A percentile compares a stretch with the other conserved stretches of the same genome.
Conservation (phyloP, 1,140 invertebrate genomes). For the Dreissena polymorpha region DNA sequence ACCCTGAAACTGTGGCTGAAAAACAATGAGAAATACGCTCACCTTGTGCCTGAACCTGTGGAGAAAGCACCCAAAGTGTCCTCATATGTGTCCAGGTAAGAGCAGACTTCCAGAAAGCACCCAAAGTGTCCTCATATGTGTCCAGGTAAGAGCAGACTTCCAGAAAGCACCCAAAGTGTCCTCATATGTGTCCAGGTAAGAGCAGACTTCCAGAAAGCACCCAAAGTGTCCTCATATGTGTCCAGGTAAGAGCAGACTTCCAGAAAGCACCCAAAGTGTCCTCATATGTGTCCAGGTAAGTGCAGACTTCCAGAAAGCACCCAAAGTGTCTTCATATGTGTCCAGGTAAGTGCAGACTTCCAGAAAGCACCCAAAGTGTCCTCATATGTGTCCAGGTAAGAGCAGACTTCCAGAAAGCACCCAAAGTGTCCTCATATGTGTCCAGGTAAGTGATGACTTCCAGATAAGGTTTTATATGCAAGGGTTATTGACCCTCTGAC, state of each 20-base stretch:
- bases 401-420: conserved; percentile 30
- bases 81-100: conserved; percentile 73
- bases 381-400: conserved; percentile 73
- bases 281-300: conserved; percentile 73
- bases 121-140: conserved; percentile 72
- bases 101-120: conserved; percentile 28
- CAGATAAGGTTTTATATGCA: too few relatives aligned
- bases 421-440: conserved; percentile 72
- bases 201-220: conserved; percentile 30
- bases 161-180: conserved; percentile 63
- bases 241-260: conserved; percentile 60
- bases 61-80: conserved; percentile 63
- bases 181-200: conserved; percentile 73
- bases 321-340: conserved; percentile 72
- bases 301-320: conserved; percentile 27
- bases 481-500: too few relatives aligned
- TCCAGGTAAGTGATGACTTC: conserved; percentile 59
- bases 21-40: conserved; percentile 90
- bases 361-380: conserved; percentile 63
- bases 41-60: conserved; percentile 82
- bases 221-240: conserved; percentile 72
- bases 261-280: conserved; percentile 63
- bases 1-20: conserved; percentile 88
- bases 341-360: conserved; percentile 60
- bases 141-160: conserved; percentile 60